These are phyloP conservation scores for Allolobophora icterica DNA, from an alignment of 2,888 invertebrate species.

Conservation along the genomic window DNA sequence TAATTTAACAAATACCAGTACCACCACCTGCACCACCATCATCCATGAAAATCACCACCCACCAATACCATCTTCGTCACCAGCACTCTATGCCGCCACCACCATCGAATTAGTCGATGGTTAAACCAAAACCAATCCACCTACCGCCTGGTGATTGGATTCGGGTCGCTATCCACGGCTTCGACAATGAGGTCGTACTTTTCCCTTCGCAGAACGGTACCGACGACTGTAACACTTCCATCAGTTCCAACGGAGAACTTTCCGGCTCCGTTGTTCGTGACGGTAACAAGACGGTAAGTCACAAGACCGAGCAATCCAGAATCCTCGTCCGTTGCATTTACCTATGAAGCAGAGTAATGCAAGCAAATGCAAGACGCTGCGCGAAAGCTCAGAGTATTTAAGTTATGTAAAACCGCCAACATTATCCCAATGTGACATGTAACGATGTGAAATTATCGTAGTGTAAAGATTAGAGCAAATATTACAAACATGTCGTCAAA, in stretches of 20 bases:
- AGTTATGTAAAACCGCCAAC: not conserved
- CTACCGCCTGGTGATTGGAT: constrained; percentile 28
- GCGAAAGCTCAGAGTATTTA: not conserved
- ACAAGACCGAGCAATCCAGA: constrained; percentile 50
- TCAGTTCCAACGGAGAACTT: constrained; percentile 49
- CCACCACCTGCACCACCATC: too few species aligned
- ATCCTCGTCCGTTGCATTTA: constrained; percentile 52
- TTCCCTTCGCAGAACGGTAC: constrained; percentile 49
- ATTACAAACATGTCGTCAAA: too few species aligned
- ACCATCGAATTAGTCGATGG: not conserved
- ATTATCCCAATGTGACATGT: not conserved
- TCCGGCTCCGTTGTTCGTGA: constrained; percentile 49
- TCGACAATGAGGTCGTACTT: constrained; percentile 52
- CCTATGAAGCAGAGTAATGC: constrained; percentile 42
- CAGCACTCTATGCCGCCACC: too few species aligned
- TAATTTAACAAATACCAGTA: too few species aligned
- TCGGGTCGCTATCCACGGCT: constrained; percentile 51
- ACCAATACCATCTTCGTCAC: too few species aligned
- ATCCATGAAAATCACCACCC: too few species aligned
- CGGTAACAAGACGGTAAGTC: constrained; percentile 51
- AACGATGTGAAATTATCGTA: not conserved
- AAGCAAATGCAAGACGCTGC: not conserved
- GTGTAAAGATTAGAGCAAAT: too few species aligned
- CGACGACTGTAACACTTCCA: constrained; percentile 49
- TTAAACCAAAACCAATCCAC: not conserved